Evolutionary conservation across 2,113 vertebrate genomes (phyloP).

Genomic region (Gavia stellata): DNA sequence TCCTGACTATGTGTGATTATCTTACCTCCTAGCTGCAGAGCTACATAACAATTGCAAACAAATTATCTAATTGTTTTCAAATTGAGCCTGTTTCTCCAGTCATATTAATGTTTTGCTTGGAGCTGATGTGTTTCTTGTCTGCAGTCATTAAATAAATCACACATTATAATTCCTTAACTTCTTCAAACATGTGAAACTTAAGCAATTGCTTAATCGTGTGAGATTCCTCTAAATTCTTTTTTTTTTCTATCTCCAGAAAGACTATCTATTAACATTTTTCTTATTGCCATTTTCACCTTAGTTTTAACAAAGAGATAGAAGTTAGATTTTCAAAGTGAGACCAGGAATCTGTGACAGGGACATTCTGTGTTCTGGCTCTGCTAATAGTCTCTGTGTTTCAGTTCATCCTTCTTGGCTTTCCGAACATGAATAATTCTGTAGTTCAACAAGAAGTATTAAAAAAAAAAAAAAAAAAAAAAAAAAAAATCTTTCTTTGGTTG

Average conservation of each 20-base stretch:
- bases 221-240: not conserved
- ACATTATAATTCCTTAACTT: not conserved
- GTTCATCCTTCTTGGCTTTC: not conserved
- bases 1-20: not conserved
- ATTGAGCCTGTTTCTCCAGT: not conserved
- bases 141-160: not conserved
- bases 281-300: not conserved
- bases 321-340: not conserved
- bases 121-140: not conserved
- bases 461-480: not conserved
- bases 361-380: not conserved
- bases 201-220: not conserved
- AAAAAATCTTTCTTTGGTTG: not conserved
- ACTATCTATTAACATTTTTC: no score
- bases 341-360: accelerated
- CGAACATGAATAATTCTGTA: accelerated
- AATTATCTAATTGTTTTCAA: not conserved
- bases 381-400: not conserved
- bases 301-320: not conserved
- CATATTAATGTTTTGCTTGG: not conserved
- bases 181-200: not conserved
- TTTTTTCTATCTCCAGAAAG: not conserved
- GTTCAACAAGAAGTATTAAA: not conserved
- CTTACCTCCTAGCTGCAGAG: not conserved
- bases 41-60: accelerated